Base-by-base conservation (phyloP, 1,140 invertebrate species). In the Pogonus chalceus region DNA sequence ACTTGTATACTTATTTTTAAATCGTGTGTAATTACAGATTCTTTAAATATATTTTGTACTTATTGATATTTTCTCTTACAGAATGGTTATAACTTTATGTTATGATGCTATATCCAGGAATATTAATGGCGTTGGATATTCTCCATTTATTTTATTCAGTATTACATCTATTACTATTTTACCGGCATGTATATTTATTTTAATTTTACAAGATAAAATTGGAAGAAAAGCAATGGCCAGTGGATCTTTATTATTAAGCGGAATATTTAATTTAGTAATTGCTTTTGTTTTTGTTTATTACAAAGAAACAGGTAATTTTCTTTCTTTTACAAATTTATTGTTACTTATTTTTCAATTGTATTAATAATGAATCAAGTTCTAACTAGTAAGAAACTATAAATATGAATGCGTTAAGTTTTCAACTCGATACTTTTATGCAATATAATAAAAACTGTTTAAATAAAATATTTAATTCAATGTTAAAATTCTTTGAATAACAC, bases 71-170 rank as follows among this genome's bases (percentile, higher is more conserved):
- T 57, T 65, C 31, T 10, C 14, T 23, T 69, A 21, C 55, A 77
- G 76, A 39, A 81, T 82, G 75, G 72, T 81, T 0, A 72, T 82
- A 49, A 79, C 76, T 1, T 62, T 83, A 3, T 79, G 78, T 59
- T 82, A 81, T 59, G 80, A 83, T 62, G 79, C 79, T 0, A 79
- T 82, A 24, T 79, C 79, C 0, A 67, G 79, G 22, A 81, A 82
- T 60, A 74, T 81, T 7, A 74, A 76, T 54, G 77, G 79, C 52
- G 67, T 79, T 51, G 77, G 75, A 24, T 72, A 74, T 14, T 79
- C 75, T 0, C 76, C 79, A 0, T 82, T 79, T 59, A 56, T 77
- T 2, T 72, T 80, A 54, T 82, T 81, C 67, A 77, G 74, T 2
- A 55, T 78, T 2, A 77, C 74, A 49, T 77, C 78, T 2, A 56